Base-by-base conservation (phyloP, 1,140 invertebrate genomes). In the Pseudoatta argentina region DNA sequence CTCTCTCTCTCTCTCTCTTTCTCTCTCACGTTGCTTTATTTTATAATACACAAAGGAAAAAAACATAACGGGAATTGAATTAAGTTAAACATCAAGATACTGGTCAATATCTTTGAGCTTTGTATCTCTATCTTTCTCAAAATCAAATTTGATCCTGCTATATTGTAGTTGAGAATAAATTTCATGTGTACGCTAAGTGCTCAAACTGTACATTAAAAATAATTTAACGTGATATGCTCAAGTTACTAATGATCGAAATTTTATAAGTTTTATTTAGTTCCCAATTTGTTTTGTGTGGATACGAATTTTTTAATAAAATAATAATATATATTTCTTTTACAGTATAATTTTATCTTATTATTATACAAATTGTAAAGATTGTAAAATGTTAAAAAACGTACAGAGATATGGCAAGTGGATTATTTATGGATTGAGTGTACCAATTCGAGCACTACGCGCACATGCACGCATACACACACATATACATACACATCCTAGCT, bases 401-500 rank as follows among this genome's bases (percentile, higher is more conserved):
- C 44, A 48, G 16, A 30, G 24, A 82, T 12, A 44, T 44, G 53
- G n/a, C 8, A 12, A 8, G 7, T 51, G 6, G 3, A 44, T 61
- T 73, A 16, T 48, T 16, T 21, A 73, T n/a, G 10, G 7, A 72
- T 61, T 5, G 0, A 72, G 44, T 21, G 30, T 21, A 63, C 14
- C 55, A 73, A 83, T 83, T 83, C 24, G 55, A 85, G 72, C 48
- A 85, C 71, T 14, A 27, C 8, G n/a, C 44, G 24, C 44, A 77
- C 44, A 16, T 85, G 44, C 72, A 64, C 21, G 89, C 89, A 91
- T 91, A 92, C 87, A 93, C 88, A 89, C 90, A 88, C 89, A 91
- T 89, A 89, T 89, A 91, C 89, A 92, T 91, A 89, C 87, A 88
- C 55, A 51, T 83, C n/a, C 55, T 86, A 88, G 87, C 71, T 91